These are phyloP conservation scores for Bombycilla garrulus DNA, from an alignment of 2,113 vertebrate genomes.

Conservation along the genomic window DNA sequence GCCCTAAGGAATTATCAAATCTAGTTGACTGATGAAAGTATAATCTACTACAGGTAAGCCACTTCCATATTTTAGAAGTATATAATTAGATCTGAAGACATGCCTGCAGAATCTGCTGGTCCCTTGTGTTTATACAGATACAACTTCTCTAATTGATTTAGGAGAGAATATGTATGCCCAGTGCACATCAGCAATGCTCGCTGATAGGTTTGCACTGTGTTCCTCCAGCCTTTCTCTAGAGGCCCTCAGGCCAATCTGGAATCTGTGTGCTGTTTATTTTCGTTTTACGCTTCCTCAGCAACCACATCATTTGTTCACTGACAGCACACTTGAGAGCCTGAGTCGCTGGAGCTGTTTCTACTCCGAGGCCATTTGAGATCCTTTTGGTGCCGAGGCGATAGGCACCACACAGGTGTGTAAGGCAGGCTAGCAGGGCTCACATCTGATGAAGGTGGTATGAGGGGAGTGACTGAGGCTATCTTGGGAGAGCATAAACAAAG, in stretches of 20 bases:
- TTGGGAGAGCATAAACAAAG: neutral
- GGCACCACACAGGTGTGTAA: neutral
- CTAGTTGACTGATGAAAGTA: neutral
- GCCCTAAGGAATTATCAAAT: neutral
- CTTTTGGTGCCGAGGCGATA: neutral
- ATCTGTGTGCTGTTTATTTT: neutral
- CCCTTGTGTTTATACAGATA: neutral
- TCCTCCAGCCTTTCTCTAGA: neutral
- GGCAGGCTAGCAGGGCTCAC: neutral
- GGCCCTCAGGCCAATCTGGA: neutral
- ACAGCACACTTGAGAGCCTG: neutral
- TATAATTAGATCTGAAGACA: neutral
- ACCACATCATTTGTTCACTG: neutral
- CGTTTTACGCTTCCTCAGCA: neutral
- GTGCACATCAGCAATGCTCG: neutral
- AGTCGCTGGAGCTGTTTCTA: fast-evolving
- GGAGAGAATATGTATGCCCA: neutral
- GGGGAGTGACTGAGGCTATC: neutral
- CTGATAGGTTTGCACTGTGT: neutral
- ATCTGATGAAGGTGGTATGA: neutral
- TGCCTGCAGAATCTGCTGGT: neutral
- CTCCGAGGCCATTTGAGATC: neutral
- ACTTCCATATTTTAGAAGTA: neutral
- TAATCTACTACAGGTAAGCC: neutral
- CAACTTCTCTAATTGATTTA: neutral